Evolutionary conservation across 2,113 vertebrate genomes (phyloP).

Genomic region (Lethenteron camtschaticum): DNA sequence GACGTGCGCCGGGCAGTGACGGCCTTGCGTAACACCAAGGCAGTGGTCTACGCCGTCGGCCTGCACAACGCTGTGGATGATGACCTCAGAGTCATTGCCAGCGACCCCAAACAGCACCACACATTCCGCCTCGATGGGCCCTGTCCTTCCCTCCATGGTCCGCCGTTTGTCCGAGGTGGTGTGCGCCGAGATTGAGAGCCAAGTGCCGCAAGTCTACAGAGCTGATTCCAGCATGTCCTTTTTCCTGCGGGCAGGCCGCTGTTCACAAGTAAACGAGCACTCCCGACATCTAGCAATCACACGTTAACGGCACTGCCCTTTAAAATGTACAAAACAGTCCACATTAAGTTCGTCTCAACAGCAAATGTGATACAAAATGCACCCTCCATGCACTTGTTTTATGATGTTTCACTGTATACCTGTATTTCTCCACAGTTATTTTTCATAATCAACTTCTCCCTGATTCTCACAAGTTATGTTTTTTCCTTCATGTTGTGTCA

Average conservation of each 20-base stretch:
- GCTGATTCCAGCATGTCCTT: background rate
- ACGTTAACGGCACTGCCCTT: background rate
- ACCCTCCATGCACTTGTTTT: too few relatives aligned
- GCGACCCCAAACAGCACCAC: too few relatives aligned
- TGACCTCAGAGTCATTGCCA: too few relatives aligned
- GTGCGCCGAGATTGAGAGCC: slow-evolving; percentile 3
- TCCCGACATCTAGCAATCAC: background rate
- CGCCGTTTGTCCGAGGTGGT: background rate
- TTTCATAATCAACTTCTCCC: background rate
- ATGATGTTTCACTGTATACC: too few relatives aligned
- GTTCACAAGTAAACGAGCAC: too few relatives aligned
- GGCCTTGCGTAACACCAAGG: too few relatives aligned
- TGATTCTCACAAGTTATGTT: background rate
- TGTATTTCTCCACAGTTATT: background rate
- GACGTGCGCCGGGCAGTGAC: too few relatives aligned
- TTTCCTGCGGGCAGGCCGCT: background rate
- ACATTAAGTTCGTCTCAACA: too few relatives aligned
- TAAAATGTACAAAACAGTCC: background rate
- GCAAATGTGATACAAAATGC: too few relatives aligned
- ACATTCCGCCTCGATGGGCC: slow-evolving; percentile 1
- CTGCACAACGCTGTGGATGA: too few relatives aligned
- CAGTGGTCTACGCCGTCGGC: too few relatives aligned
- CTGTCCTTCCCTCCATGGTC: background rate
- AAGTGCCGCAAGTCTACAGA: background rate
- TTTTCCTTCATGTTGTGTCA: background rate